phyloP scores from a whole-genome alignment of 2,888 invertebrate species.

The Latrodectus hesperus region DNA sequence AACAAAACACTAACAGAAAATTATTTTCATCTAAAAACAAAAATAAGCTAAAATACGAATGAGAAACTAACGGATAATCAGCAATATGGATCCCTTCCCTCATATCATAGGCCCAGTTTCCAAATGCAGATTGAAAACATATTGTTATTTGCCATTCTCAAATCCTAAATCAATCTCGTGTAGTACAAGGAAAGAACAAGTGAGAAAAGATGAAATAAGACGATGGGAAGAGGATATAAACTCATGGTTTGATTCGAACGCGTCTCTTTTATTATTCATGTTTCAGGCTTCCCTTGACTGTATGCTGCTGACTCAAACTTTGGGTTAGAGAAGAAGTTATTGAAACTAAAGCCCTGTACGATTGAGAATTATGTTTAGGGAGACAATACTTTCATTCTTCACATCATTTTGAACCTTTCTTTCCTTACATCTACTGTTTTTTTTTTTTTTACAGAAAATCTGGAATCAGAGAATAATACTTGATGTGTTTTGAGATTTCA shows the following conservation, averaged over 20 bases:
- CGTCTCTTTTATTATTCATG: conserved; percentile 50
- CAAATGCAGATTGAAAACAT: conserved; percentile 53
- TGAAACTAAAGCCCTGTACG: background rate
- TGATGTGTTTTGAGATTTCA: too few species aligned
- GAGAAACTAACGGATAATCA: too few species aligned
- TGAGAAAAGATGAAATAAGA: conserved; percentile 21
- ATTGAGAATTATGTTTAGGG: too few species aligned
- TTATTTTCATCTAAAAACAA: too few species aligned
- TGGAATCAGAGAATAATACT: too few species aligned
- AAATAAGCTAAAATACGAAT: too few species aligned
- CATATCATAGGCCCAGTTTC: conserved; percentile 9
- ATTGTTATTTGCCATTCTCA: conserved; percentile 17
- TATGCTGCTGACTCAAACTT: background rate
- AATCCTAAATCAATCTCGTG: conserved; percentile 18
- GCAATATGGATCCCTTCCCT: too few species aligned
- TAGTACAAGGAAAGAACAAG: background rate
- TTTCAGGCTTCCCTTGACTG: conserved; percentile 33
- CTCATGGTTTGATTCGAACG: background rate
- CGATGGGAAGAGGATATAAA: conserved; percentile 1
- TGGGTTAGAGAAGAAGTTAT: background rate
- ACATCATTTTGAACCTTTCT: too few species aligned
- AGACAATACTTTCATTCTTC: too few species aligned
- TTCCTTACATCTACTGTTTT: too few species aligned
- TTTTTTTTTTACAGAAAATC: too few species aligned
- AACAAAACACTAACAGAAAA: too few species aligned